Evolutionary conservation across 2,797 vertebrate species (phyloP), one percentile per base, ranked within the genome.

Genomic region (Coregonus suidteri): DNA sequence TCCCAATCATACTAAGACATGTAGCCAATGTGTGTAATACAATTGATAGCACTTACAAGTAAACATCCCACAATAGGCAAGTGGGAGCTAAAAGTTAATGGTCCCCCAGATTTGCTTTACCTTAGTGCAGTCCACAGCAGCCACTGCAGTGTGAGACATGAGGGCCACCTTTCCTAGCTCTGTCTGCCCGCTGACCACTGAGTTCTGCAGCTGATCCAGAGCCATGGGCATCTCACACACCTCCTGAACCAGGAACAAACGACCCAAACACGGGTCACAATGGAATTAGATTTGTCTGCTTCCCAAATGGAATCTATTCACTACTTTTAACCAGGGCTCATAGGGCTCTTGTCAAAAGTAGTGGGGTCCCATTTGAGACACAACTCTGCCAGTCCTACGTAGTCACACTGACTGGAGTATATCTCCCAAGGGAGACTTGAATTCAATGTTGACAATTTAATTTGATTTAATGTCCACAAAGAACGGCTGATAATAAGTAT

Each of bases 221-320:
- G 31, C 3, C 20, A 13, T 18, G n/a, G 37, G 20, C 74, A 82
- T 73, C 31, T 20, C 71, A 18, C 56, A 74, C 15, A 74, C 41
- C 71, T 87, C 75, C 84, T 85, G n/a, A 70, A 34, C 37, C 16
- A 66, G 41, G 9, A 11, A 14, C 62, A 73, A 20, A 41, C 20
- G 20, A 56, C 41, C 34, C 76, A 53, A 59, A 16, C 5, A 6
- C 34, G 18, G 35, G 34, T 18, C 18, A 35, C 3, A 1, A 35
- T 1, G 1, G 30, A 5, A 4, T 7, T 31, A 67, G 14, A 31
- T 30, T 65, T 65, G 62, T 30, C 41, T 13, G 41, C 11, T 0
- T 47, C 41, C 9, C 41, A 3, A 47, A 47, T 47, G 41, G 9
- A 9, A 47, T 9, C 9, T 47, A 47, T 47, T 47, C 41, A 47